Percentiles rank a stretch among this genome's conserved stretches.
Evolutionary conservation across 53 echinoderm and acorn worm genomes (phyloP).

Genomic region (Actinopyga echinites): DNA sequence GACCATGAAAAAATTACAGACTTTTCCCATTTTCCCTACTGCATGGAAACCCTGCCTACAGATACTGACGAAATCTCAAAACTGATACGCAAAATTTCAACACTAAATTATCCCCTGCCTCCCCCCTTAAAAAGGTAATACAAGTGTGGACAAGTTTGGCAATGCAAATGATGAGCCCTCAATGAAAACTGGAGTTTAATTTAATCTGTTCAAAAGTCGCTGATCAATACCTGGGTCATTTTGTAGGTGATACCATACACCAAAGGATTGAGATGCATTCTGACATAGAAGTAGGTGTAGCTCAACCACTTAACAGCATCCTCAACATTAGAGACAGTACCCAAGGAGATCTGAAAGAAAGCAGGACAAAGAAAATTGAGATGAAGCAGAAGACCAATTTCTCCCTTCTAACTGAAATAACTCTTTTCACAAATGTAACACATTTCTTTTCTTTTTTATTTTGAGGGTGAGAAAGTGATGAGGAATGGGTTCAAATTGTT

Average conservation of each 20-base stretch:
- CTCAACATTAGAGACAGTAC: constrained; percentile 92
- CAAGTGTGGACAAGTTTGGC: no score
- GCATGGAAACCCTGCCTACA: background rate
- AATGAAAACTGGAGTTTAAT: no score
- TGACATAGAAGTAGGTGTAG: constrained; percentile 86
- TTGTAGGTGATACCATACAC: constrained; percentile 90
- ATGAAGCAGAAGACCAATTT: background rate
- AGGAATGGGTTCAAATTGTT: background rate
- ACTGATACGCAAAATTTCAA: no score
- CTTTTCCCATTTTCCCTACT: no score
- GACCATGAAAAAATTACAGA: no score
- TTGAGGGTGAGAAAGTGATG: background rate
- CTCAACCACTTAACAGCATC: constrained; percentile 92
- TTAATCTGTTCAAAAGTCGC: no score
- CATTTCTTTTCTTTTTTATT: background rate
- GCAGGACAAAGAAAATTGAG: background rate
- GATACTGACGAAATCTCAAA: no score
- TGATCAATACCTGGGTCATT: constrained; percentile 64
- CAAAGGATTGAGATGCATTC: constrained; percentile 92
- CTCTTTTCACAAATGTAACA: background rate
- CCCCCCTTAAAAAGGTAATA: no score
- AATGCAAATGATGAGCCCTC: no score
- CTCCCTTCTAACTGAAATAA: background rate
- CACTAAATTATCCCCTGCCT: no score
- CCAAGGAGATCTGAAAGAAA: constrained; percentile 77